Evolutionary conservation across 2,888 invertebrate species (phyloP), one percentile per base, ranked within the genome.

Genomic region (Phaonia tiefii): DNA sequence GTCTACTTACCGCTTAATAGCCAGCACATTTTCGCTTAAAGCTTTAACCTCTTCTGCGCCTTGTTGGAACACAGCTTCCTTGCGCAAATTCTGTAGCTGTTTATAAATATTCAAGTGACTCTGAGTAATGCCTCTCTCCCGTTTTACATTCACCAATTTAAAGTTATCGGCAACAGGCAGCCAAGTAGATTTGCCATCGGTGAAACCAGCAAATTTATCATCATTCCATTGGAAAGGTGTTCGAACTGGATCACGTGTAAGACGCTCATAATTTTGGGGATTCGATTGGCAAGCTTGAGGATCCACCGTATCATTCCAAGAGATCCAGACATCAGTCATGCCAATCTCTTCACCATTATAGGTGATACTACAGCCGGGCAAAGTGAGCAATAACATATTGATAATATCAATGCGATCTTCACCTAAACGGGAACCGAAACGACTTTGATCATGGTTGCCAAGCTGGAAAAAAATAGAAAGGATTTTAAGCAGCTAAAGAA

Each of bases 331-430:
- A 85, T 93, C 91, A 4, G 88, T 87, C 94, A 95, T 94, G 1
- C 93, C 95, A 63, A 95, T 92, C 87, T 95, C 95, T 85, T 95
- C 95, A 0, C 95, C 84, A 17, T 80, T 74, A 88, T 98, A 98
- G 0, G 95, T 95, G 0, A 97, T 93, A 60, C 94, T 94, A 10
- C 96, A 93, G 26, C 98, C 98, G 1, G 97, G 97, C 70, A 98
- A 91, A 7, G 97, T 92, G 85, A 96, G 91, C 2, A 94, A 91
- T 63, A 98, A 88, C 94, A 97, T 96, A 86, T 96, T 96, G 83
- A 96, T 92, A 20, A 94, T 94, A 89, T 97, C 96, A 0, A 94
- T 93, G 84, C 95, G 92, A 75, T 93, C 92, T 0, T 91, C 90
- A 1, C 95, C 95, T 81, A 94, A 93, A 80, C 96, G 93, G 0